Evolutionary conservation across 2,888 invertebrate species (phyloP), one percentile per base, ranked within the genome.

Genomic region (Oligia strigilis): DNA sequence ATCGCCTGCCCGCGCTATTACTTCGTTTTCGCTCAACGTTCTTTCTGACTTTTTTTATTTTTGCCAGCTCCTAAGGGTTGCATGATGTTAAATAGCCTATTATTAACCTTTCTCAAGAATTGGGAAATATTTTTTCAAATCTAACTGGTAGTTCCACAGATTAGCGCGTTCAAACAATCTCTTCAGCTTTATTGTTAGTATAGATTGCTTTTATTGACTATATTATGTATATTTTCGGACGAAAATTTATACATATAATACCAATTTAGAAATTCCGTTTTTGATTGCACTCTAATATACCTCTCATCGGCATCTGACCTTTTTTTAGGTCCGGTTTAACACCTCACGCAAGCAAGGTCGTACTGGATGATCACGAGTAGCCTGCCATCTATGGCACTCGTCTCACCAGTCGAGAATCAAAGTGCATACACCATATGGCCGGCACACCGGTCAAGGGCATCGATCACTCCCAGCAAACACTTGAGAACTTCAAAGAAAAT

Each of bases 361-460:
- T 73, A 80, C 84, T 89, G 91, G 92, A 91, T 92, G 91, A 90
- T 93, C 93, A 92, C 93, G 93, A 92, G 89, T 87, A 75, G 69
- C 82, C 75, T 85, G 78, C 94, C 94, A 91, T 94, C 89, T 94
- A 94, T 78, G 94, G 94, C 82, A 91, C 88, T 90, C 86, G 92
- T 91, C 89, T 91, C 88, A 90, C 91, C 89, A 91, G 91, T 89
- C 89, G 87, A 92, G 91, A 92, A 88, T 90, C 91, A 91, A 93
- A 91, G 91, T 89, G 87, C 89, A 90, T 84, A 81, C 89, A 88
- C 94, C 94, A 95, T 95, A 95, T 94, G 95, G 93, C 90, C 80
- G 82, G 86, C 75, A 82, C 86, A 78, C 91, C 89, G 94, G 95
- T 95, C 95, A 95, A 95, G 95, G 95, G 91, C 93, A 90, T 84